A percentile compares a stretch with the other conserved stretches of the same genome.
Evolutionary conservation across 35 echinoderm and acorn worm genomes (phyloP).

Genomic region (Anneissia japonica): DNA sequence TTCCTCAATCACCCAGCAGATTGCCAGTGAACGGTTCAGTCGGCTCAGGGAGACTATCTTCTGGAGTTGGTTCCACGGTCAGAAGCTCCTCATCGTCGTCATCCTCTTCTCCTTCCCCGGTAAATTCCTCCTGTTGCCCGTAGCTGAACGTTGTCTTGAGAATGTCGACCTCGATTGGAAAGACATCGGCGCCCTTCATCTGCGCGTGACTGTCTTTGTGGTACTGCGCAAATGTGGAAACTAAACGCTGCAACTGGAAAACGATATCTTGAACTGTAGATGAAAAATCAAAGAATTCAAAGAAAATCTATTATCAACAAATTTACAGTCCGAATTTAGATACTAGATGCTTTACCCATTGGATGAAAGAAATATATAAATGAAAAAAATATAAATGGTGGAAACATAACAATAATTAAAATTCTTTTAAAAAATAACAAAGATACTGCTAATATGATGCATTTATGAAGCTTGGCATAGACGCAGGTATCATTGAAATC

Average conservation of each 20-base stretch:
- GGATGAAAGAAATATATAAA: not conserved
- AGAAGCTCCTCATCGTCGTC: constrained; percentile 10
- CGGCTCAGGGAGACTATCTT: not conserved
- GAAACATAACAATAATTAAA: too few species aligned
- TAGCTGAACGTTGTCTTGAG: constrained; percentile 87
- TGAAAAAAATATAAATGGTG: not conserved
- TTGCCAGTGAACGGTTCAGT: not conserved
- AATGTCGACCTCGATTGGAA: constrained; percentile 94
- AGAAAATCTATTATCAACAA: not conserved
- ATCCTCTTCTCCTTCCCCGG: constrained; percentile 67
- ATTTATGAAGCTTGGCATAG: too few species aligned
- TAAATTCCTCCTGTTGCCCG: constrained; percentile 40
- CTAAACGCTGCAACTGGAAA: constrained; percentile 83
- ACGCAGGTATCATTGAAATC: too few species aligned
- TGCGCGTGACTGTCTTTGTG: constrained; percentile 79
- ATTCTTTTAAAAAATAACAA: too few species aligned
- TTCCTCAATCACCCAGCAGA: not conserved
- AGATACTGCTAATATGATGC: too few species aligned
- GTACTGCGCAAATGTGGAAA: constrained; percentile 78
- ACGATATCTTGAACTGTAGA: constrained; percentile 94
- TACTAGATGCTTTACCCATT: not conserved
- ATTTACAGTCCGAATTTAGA: not conserved
- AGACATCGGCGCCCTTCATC: constrained; percentile 80
- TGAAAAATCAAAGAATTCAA: not conserved
- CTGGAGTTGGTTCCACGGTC: not conserved